Evolutionary conservation across 2,113 vertebrate genomes (phyloP).

Genomic region (Sebastes schlegelii): DNA sequence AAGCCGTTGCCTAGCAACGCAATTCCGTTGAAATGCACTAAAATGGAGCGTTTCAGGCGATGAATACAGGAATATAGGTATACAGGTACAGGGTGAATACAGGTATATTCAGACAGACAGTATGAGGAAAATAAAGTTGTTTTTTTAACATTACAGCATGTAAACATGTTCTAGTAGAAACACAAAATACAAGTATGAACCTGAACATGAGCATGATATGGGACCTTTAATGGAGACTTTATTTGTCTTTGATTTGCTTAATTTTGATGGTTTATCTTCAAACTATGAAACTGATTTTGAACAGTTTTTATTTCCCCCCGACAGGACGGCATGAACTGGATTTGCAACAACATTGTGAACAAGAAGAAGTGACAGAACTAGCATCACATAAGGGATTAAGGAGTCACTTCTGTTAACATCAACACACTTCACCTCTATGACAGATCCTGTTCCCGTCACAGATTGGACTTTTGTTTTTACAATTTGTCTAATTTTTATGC

Average conservation of each 20-base stretch:
- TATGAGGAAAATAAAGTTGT: too few relatives aligned
- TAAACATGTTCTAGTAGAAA: too few relatives aligned
- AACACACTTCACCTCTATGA: conserved; percentile 8
- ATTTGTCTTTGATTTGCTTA: conserved; percentile 1
- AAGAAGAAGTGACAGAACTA: conserved; percentile 84
- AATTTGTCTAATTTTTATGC: conserved; percentile 57
- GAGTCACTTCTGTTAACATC: neutral
- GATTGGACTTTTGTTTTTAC: conserved; percentile 60
- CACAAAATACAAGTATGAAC: too few relatives aligned
- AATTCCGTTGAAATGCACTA: too few relatives aligned
- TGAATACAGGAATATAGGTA: too few relatives aligned
- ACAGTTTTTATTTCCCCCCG: conserved; percentile 7
- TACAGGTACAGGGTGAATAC: too few relatives aligned
- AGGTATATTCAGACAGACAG: too few relatives aligned
- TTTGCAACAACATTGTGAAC: conserved; percentile 90
- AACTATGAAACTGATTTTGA: neutral
- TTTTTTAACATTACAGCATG: too few relatives aligned
- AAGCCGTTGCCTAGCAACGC: too few relatives aligned
- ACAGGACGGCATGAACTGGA: conserved; percentile 95
- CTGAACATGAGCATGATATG: too few relatives aligned
- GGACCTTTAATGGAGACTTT: neutral
- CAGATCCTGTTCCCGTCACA: conserved; percentile 8
- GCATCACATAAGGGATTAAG: conserved; percentile 12
- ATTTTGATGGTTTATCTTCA: neutral
- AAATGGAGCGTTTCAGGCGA: too few relatives aligned